Evolutionary conservation across 2,888 invertebrate genomes (phyloP).

Genomic region (Polydrusus cervinus): DNA sequence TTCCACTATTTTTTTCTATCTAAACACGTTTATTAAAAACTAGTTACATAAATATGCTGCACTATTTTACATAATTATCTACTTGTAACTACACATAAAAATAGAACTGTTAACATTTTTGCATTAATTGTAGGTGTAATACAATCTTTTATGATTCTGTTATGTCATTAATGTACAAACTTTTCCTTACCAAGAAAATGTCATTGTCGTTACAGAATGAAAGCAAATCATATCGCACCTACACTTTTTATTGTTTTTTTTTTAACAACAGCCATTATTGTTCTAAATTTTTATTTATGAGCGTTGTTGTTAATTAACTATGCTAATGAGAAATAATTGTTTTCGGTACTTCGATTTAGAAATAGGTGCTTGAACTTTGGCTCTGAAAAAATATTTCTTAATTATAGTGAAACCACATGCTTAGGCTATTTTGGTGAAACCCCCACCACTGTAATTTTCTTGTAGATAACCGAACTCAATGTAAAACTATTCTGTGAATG

Average conservation of each 20-base stretch:
- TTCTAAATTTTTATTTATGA: conserved; percentile 5
- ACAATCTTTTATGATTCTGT: not conserved
- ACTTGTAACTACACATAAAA: not conserved
- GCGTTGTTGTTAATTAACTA: not conserved
- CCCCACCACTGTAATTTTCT: no score
- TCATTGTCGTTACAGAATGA: conserved; percentile 23
- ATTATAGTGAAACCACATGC: no score
- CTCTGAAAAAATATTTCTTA: not conserved
- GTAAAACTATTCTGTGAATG: no score
- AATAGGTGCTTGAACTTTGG: not conserved
- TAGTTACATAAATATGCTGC: not conserved
- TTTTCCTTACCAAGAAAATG: conserved; percentile 7
- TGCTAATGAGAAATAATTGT: not conserved
- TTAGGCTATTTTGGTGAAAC: no score
- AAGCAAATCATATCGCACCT: conserved; percentile 40
- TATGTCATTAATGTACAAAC: not conserved
- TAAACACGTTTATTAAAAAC: not conserved
- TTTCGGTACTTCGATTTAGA: not conserved
- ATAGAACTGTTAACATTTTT: not conserved
- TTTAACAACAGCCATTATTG: conserved; percentile 4
- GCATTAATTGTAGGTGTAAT: not conserved
- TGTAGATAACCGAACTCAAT: no score
- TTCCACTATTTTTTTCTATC: no score
- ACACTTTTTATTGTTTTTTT: conserved; percentile 17
- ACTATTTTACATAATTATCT: not conserved